Base-by-base conservation (phyloP, 1,140 invertebrate species). In the Plectrocnemia conspersa region DNA sequence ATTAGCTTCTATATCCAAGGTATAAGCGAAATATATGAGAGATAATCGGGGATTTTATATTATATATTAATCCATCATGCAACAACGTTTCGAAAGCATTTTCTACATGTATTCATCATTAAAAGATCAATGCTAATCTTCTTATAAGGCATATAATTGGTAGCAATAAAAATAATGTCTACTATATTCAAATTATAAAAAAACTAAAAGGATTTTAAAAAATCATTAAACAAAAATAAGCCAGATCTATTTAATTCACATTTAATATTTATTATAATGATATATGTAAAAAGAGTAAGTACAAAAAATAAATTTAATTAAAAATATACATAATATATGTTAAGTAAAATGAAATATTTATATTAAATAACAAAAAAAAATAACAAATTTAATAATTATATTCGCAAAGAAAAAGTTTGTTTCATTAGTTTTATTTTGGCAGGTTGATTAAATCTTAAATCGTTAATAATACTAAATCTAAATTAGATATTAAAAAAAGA, bases 271-370 rank as follows among this genome's bases (percentile, higher is more conserved):
- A 9, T 13, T 29, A 7, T 29, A 9, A 13, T 9, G 7, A 13
- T 40, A 3, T 46, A 18, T 46, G 29, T 18, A 49, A 56, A 55
- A 56, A 56, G 36, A 50, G 50, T 56, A 56, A 56, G 50, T 50
- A 40, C 38, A 32, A 25, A 19, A 50, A 46, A 49, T 47, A 18
- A 19, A 33, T 38, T 29, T 33, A 44, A 53, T 44, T 32, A 53
- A 53, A 53, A 10, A 11, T 27, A 25, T 3, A 47, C 40, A 55
- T 47, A 23, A 27, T 13, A 16, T 13, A 41, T 15, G 27, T 25
- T 9, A 29, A 29, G n/a, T 29, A 29, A 29, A 29, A 29, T 29
- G 7, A 13, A 9, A 7, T 40, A 40, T 40, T 15, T 5, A 13
- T 40, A 40, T 40, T 40, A 5, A 7, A 40, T 40, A 13, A 40